These are phyloP conservation scores for Epinephelus cyanopodus DNA, from an alignment of 2,113 vertebrate species.

Conservation along the genomic window DNA sequence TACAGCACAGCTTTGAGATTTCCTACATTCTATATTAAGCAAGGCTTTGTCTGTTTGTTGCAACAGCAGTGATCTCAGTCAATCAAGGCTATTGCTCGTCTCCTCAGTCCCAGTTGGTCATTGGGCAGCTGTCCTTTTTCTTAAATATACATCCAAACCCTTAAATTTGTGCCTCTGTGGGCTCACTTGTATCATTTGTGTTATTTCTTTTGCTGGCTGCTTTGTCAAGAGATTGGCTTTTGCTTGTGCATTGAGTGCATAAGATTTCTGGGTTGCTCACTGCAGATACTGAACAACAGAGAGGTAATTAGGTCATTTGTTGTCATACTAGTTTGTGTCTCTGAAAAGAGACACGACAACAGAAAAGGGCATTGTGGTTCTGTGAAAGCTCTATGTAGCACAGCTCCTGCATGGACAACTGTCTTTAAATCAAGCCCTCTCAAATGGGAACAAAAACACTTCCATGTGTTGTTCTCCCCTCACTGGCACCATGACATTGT, in stretches of 20 bases:
- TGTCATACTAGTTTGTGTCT: slow-evolving; percentile 56
- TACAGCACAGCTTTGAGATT: background rate
- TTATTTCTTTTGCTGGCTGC: slow-evolving; percentile 19
- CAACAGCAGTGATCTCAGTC: slow-evolving; percentile 1
- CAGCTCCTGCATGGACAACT: slow-evolving; percentile 35
- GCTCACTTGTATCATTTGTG: slow-evolving; percentile 13
- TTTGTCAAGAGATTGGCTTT: slow-evolving; percentile 12
- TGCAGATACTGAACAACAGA: slow-evolving; percentile 19
- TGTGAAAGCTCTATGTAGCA: slow-evolving; percentile 23
- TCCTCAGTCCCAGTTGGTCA: slow-evolving; percentile 18
- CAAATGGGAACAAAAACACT: slow-evolving; percentile 57
- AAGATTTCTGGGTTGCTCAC: slow-evolving; percentile 26
- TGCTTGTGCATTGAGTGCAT: background rate
- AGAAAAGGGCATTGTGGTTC: slow-evolving; percentile 32
- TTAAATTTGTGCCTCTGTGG: background rate
- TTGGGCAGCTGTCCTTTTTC: slow-evolving; percentile 14
- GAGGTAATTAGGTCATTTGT: slow-evolving; percentile 66
- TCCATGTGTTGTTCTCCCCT: slow-evolving; percentile 45
- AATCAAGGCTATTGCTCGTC: background rate
- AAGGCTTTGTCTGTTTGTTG: background rate
- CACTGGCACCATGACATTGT: slow-evolving; percentile 39
- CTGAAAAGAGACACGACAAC: slow-evolving; percentile 25
- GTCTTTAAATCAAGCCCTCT: slow-evolving; percentile 46
- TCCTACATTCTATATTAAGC: background rate
- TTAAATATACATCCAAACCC: slow-evolving; percentile 1